Evolutionary conservation across 2,888 invertebrate genomes (phyloP).

Genomic region (Drosophila mayaguana): DNA sequence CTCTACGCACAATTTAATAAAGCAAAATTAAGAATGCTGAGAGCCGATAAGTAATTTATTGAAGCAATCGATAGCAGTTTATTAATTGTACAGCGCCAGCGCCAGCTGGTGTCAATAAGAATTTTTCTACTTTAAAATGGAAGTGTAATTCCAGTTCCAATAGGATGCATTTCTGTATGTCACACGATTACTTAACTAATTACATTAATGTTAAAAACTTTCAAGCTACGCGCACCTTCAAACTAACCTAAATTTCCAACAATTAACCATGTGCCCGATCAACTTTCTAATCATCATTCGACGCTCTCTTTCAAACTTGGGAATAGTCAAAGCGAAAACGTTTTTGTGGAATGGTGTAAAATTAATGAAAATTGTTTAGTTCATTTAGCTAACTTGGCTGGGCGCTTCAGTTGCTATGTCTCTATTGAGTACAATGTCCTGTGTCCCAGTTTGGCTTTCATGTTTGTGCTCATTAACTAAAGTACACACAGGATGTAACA

Average conservation of each 20-base stretch:
- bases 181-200: background rate
- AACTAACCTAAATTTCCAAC: background rate
- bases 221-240: background rate
- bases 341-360: conserved; percentile 25
- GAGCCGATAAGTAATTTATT: background rate
- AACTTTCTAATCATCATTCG: conserved; percentile 17
- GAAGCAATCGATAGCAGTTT: background rate
- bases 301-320: conserved; percentile 6
- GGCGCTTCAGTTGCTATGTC: conserved; percentile 11
- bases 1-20: too few relatives aligned
- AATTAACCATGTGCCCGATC: background rate
- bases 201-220: background rate
- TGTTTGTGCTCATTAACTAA: conserved; percentile 44
- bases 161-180: too few relatives aligned
- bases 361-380: conserved; percentile 45
- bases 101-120: background rate
- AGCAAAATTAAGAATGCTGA: too few relatives aligned
- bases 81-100: background rate
- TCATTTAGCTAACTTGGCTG: conserved; percentile 19
- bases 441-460: conserved; percentile 35
- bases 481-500: conserved; percentile 22
- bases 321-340: conserved; percentile 3
- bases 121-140: background rate
- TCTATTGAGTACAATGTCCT: conserved; percentile 43
- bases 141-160: background rate